These are phyloP conservation scores for Trachymyrmex cornetzi DNA, from an alignment of 1,140 invertebrate genomes.

Conservation along the genomic window DNA sequence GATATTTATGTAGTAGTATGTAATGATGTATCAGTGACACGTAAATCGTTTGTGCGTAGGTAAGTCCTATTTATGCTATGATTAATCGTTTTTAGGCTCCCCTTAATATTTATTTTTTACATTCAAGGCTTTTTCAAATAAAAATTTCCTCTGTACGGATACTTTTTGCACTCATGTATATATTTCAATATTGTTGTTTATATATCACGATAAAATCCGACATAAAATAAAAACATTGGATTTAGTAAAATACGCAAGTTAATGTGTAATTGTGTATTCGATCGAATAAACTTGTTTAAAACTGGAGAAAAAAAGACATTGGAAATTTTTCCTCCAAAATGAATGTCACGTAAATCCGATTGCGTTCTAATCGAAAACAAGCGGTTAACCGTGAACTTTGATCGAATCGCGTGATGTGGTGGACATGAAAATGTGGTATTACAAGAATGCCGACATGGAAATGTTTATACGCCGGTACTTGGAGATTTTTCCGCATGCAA, in stretches of 20 bases:
- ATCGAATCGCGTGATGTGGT: constrained; percentile 13
- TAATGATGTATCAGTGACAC: too few relatives aligned
- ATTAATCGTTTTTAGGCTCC: too few relatives aligned
- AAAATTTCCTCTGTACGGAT: too few relatives aligned
- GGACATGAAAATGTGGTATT: constrained; percentile 42
- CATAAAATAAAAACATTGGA: neutral
- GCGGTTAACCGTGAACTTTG: constrained; percentile 42
- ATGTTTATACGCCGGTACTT: constrained; percentile 48
- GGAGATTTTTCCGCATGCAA: constrained; percentile 59
- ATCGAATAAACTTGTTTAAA: neutral
- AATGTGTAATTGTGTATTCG: constrained; percentile 4
- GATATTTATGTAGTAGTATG: too few relatives aligned
- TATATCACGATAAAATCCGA: neutral
- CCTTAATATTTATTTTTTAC: too few relatives aligned
- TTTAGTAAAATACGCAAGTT: neutral
- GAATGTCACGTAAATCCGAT: constrained; percentile 10
- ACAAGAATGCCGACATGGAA: constrained; percentile 43
- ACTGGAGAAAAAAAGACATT: neutral
- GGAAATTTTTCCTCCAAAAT: constrained; percentile 7
- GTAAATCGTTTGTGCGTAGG: too few relatives aligned
- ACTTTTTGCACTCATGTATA: too few relatives aligned
- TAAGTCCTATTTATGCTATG: too few relatives aligned
- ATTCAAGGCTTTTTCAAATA: too few relatives aligned
- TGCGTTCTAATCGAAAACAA: constrained; percentile 45
- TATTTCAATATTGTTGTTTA: neutral